These are phyloP conservation scores for Spilarctia lutea DNA, from an alignment of 2,888 invertebrate genomes.

Conservation along the genomic window DNA sequence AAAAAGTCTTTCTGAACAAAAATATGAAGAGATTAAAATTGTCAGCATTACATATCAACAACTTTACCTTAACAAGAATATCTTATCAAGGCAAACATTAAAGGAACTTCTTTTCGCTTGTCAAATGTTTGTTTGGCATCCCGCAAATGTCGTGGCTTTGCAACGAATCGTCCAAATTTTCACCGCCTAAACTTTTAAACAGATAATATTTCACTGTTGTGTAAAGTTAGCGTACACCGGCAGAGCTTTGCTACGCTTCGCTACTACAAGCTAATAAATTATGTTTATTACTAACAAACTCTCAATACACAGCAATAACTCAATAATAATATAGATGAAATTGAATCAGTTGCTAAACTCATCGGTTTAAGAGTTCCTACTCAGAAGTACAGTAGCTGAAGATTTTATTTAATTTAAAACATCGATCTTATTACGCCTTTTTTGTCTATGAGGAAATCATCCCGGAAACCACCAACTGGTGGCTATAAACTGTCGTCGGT, in stretches of 20 bases:
- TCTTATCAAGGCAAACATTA: conserved; percentile 54
- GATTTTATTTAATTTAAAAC: not conserved
- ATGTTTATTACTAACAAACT: conserved; percentile 8
- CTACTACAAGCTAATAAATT: conserved; percentile 20
- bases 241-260: conserved; percentile 7
- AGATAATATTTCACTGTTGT: conserved; percentile 75
- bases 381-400: not conserved
- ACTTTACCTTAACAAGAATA: conserved; percentile 29
- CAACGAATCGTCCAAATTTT: conserved; percentile 66
- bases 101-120: conserved; percentile 67
- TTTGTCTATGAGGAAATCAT: too few species aligned
- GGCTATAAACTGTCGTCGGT: too few species aligned
- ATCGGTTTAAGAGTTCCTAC: conserved; percentile 1
- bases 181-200: conserved; percentile 68
- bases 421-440: not conserved
- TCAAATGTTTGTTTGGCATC: conserved; percentile 73
- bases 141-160: conserved; percentile 78
- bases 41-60: not conserved
- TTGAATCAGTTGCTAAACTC: conserved; percentile 13
- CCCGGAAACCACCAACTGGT: too few species aligned
- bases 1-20: not conserved
- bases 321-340: not conserved
- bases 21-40: conserved; percentile 42
- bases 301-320: conserved; percentile 4
- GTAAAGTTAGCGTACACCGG: conserved; percentile 46